Evolutionary conservation across 2,797 vertebrate genomes (phyloP).

Genomic region (Diglossa cyanea): DNA sequence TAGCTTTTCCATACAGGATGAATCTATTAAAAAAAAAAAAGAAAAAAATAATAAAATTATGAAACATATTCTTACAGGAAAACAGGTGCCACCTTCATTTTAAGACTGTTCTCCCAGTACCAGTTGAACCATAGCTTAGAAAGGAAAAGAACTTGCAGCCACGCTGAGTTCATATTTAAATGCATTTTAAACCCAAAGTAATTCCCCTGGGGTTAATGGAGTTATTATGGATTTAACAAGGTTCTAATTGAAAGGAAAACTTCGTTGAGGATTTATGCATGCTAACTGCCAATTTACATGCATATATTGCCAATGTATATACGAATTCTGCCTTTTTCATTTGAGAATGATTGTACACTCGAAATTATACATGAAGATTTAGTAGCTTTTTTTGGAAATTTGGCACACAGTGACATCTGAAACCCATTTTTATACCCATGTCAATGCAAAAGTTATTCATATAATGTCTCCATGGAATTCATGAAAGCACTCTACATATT

Average conservation of each 20-base stretch:
- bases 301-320: slow-evolving; percentile 57
- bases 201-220: slow-evolving; percentile 59
- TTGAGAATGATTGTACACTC: slow-evolving; percentile 60
- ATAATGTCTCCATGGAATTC: slow-evolving; percentile 48
- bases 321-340: slow-evolving; percentile 57
- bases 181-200: slow-evolving; percentile 54
- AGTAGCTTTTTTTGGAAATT: slow-evolving; percentile 59
- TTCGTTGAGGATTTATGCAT: slow-evolving; percentile 47
- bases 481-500: slow-evolving; percentile 40
- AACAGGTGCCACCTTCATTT: background rate
- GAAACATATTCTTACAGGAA: background rate
- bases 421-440: slow-evolving; percentile 63
- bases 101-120: background rate
- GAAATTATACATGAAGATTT: slow-evolving; percentile 61
- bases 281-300: slow-evolving; percentile 59
- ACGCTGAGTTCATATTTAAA: slow-evolving; percentile 18
- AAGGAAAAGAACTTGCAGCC: background rate
- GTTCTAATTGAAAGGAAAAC: slow-evolving; percentile 61
- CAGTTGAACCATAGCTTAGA: background rate
- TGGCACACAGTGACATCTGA: slow-evolving; percentile 56
- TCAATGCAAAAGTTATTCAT: slow-evolving; percentile 54
- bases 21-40: slow-evolving; percentile 74
- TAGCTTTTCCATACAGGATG: slow-evolving; percentile 89
- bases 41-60: background rate
- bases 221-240: slow-evolving; percentile 62